Percentiles rank a stretch among this genome's conserved stretches.
phyloP scores from a whole-genome alignment of 92 coral and sea anemone genomes.

The Porites cylindrica region DNA sequence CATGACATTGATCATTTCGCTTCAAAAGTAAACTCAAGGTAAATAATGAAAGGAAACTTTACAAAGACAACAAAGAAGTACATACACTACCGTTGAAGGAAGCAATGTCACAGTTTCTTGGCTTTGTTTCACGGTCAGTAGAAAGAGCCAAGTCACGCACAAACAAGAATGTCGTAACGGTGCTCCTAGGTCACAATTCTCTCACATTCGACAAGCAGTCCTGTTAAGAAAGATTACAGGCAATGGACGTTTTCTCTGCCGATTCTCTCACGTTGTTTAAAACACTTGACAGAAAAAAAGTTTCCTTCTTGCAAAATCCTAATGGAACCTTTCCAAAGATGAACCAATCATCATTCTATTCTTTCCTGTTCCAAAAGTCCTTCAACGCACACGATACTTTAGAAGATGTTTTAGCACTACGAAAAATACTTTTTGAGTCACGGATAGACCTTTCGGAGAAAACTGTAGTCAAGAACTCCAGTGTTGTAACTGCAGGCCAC shows the following conservation, averaged over 20 bases:
- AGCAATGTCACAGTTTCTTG: neutral
- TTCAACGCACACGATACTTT: slow-evolving; percentile 41
- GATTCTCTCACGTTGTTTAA: slow-evolving; percentile 51
- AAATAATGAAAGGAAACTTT: slow-evolving; percentile 12
- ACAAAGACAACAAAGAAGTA: slow-evolving; percentile 6
- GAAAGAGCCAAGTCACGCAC: neutral
- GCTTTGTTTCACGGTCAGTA: neutral
- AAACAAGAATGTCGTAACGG: slow-evolving; percentile 22
- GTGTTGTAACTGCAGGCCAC: slow-evolving; percentile 35
- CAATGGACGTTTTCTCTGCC: slow-evolving; percentile 52
- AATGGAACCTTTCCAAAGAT: slow-evolving; percentile 42
- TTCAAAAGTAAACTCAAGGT: slow-evolving; percentile 24
- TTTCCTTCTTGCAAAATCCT: slow-evolving; percentile 30
- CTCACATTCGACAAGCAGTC: slow-evolving; percentile 50
- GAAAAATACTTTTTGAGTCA: slow-evolving; percentile 21
- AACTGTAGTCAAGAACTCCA: slow-evolving; percentile 29
- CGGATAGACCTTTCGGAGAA: slow-evolving; percentile 23
- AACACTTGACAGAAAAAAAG: slow-evolving; percentile 37
- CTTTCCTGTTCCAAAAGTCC: slow-evolving; percentile 47
- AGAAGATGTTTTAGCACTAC: neutral
- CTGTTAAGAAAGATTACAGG: slow-evolving; percentile 32
- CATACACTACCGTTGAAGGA: neutral
- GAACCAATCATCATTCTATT: slow-evolving; percentile 60
- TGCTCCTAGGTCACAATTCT: slow-evolving; percentile 67
- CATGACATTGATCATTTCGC: slow-evolving; percentile 46